Evolutionary conservation across 2,888 invertebrate species (phyloP), one percentile per base, ranked within the genome.

Genomic region (Villa cingulata): DNA sequence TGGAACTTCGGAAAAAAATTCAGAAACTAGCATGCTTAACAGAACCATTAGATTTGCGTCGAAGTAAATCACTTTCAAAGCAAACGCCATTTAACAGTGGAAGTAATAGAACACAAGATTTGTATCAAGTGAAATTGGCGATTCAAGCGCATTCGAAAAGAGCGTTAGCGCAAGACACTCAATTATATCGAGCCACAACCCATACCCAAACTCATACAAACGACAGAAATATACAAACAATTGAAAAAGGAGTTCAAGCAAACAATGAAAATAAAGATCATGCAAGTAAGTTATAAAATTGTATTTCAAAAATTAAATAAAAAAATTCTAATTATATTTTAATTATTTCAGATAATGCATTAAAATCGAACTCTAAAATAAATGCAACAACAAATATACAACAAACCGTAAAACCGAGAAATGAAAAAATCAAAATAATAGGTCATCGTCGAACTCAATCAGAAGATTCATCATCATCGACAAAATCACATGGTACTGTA

Each of bases 1-100:
- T 74, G 47, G 74, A 74, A 44, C 61, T 80, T 43, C 72, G 80
- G 49, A 73, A 75, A 51, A 75, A 78, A 56, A 78, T 81, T 46
- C 80, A 81, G 60, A 77, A 79, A 45, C 63, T 78, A 37, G 78
- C 80, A 3, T 72, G 77, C 32, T 68, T 78, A 1, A 69, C 68
- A 2, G 59, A 68, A 50, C 59, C 64, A 41, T 44, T 71, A 54
- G 64, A 68, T 61, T 46, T 65, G 43, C 58, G 64, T 45, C 59
- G 68, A 16, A 44, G 23, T 2, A 54, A 53, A 38, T 37, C 48
- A 18, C 39, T 50, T 16, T 37, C 46, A 18, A 49, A 53, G 23
- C 51, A 51, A 36, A 48, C 66, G 54, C 64, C 64, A 0, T 68
- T 66, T 49, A 51, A 36, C 18, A 63, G 65, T 2, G 65, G 67